Evolutionary conservation across 2,797 vertebrate genomes (phyloP).

Genomic region (Hypotaenidia okinawae): DNA sequence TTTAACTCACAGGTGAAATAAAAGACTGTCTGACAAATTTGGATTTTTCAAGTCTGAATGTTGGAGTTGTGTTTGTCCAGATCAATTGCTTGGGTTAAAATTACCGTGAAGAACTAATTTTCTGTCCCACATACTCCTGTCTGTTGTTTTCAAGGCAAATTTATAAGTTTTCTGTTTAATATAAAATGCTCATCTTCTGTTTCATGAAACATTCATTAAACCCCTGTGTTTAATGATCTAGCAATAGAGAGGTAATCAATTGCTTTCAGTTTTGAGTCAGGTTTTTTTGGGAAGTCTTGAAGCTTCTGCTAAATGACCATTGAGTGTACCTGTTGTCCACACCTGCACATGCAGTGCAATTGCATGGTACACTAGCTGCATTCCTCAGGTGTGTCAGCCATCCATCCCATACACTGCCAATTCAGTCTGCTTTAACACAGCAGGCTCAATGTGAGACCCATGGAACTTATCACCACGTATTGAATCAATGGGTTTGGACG

Average conservation of each 20-base stretch:
- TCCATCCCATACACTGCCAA: neutral
- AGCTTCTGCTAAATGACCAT: neutral
- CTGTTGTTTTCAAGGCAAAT: neutral
- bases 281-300: neutral
- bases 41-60: neutral
- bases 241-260: neutral
- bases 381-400: neutral
- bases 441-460: rapidly evolving
- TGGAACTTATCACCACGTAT: neutral
- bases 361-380: neutral
- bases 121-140: neutral
- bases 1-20: neutral
- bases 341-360: neutral
- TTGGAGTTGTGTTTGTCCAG: neutral
- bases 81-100: neutral
- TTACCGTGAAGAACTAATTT: neutral
- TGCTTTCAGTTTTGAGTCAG: neutral
- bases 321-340: neutral
- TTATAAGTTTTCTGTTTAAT: neutral
- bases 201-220: neutral
- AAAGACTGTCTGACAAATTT: neutral
- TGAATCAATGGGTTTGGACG: neutral
- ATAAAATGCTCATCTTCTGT: neutral
- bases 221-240: neutral
- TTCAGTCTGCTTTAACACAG: neutral